Evolutionary conservation across 2,888 invertebrate species (phyloP), one percentile per base, ranked within the genome.

Genomic region (Diloba caeruleocephala): DNA sequence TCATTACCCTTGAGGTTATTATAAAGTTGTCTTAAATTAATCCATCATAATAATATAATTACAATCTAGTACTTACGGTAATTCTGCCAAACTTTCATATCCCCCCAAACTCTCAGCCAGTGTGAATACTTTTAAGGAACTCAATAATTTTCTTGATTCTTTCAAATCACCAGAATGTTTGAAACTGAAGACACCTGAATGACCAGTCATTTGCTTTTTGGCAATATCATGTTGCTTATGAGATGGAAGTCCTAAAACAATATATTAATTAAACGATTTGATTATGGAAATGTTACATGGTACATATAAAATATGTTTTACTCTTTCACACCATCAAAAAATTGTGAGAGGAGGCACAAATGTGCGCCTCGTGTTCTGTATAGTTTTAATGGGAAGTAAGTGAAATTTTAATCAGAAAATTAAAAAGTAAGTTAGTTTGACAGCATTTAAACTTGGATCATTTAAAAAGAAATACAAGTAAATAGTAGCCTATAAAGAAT

Each of bases 31-130:
- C n/a, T n/a, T n/a, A n/a, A n/a, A n/a, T n/a, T n/a, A n/a, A n/a
- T n/a, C n/a, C n/a, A n/a, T n/a, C n/a, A n/a, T 2, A 6, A 4
- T 1, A 14, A 8, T 28, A 14, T n/a, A n/a, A n/a, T n/a, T n/a
- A n/a, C n/a, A n/a, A n/a, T n/a, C n/a, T n/a, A n/a, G n/a, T n/a
- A 95, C 96, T 95, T 93, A 98, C 97, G 99, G 99, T 67, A 99
- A 94, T 93, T 99, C 98, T 2, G 98, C 98, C 64, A 99, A 95
- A 82, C 98, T 98, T 84, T 99, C 99, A 78, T 96, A 98, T 48
- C 99, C 99, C 38, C 99, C 99, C 55, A 99, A 94, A 81, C 98
- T 99, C 85, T 99, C 99, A 3, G 99, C 99, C 42, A 98, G 88
- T 0, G 95, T 96, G 85, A 99, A 98, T 15, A 98, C 74, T 90